phyloP scores from a whole-genome alignment of 1,140 invertebrate species.

The Zaprionus gabonicus region DNA sequence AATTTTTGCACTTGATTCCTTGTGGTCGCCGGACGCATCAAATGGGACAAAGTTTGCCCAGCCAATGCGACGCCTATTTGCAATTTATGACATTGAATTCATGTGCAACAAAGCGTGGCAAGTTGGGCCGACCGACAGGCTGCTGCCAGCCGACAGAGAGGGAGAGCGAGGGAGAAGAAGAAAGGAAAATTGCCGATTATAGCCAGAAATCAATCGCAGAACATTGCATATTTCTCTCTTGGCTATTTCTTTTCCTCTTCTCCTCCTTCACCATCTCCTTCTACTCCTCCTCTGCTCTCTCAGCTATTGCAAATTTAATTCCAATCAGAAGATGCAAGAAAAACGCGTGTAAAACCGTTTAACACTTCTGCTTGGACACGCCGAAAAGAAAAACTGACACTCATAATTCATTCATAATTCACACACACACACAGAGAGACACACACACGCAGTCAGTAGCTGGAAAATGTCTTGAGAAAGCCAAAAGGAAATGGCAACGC shows the following conservation, averaged over 20 bases:
- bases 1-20: constrained; percentile 50
- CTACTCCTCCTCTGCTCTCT: neutral
- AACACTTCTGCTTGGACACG: constrained; percentile 79
- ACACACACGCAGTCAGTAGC: constrained; percentile 3
- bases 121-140: constrained; percentile 3
- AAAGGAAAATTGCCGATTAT: constrained; percentile 37
- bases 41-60: constrained; percentile 69
- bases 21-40: constrained; percentile 60
- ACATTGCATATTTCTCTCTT: neutral
- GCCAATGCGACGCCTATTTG: constrained; percentile 64
- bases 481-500: constrained; percentile 78
- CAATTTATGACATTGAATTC: constrained; percentile 77
- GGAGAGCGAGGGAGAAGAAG: constrained; percentile 16
- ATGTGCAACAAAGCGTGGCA: constrained; percentile 71
- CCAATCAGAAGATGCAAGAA: constrained; percentile 35
- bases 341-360: constrained; percentile 79
- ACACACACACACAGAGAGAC: neutral
- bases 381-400: constrained; percentile 50
- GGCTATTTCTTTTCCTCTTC: neutral
- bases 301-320: constrained; percentile 21
- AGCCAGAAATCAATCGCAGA: constrained; percentile 36
- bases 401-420: constrained; percentile 69
- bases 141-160: constrained; percentile 7
- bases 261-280: neutral
- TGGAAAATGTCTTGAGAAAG: constrained; percentile 70